Percentiles rank a stretch among this genome's conserved stretches.
These are phyloP conservation scores for Hucho hucho DNA, from an alignment of 2,113 vertebrate genomes.

Conservation along the genomic window DNA sequence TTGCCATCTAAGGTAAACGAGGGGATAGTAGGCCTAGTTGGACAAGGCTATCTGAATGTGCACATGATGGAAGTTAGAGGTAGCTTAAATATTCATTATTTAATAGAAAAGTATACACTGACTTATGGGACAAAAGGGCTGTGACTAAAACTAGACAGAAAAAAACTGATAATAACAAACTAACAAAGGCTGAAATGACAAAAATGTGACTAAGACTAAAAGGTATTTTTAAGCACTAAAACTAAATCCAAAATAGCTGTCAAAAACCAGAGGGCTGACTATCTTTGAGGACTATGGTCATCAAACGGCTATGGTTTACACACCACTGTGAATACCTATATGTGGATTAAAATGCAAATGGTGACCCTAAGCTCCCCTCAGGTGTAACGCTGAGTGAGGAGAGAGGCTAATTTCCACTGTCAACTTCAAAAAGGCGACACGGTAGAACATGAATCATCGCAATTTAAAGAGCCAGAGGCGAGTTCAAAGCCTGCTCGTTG, in stretches of 20 bases:
- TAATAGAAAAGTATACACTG: too few species aligned
- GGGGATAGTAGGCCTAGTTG: too few species aligned
- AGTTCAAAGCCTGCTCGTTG: constrained; percentile 55
- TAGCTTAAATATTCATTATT: too few species aligned
- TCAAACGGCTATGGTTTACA: background rate
- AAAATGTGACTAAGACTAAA: too few species aligned
- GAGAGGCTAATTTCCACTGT: constrained; percentile 54
- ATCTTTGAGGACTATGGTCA: background rate
- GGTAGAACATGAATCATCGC: constrained; percentile 36
- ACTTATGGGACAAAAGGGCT: too few species aligned
- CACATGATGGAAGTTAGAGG: too few species aligned
- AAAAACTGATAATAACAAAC: too few species aligned
- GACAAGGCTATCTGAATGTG: too few species aligned
- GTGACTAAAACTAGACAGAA: background rate
- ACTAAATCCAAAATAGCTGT: too few species aligned
- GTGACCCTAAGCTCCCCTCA: background rate
- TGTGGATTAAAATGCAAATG: background rate
- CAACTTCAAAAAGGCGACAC: constrained; percentile 59
- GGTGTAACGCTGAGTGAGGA: background rate
- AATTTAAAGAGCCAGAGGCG: constrained; percentile 38
- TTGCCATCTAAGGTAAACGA: too few species aligned
- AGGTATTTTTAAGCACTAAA: too few species aligned
- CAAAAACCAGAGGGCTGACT: background rate
- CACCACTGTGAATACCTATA: background rate
- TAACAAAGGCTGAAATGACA: too few species aligned